Evolutionary conservation across 1,140 invertebrate species (phyloP).

Genomic region (Bathynomus jamesi): DNA sequence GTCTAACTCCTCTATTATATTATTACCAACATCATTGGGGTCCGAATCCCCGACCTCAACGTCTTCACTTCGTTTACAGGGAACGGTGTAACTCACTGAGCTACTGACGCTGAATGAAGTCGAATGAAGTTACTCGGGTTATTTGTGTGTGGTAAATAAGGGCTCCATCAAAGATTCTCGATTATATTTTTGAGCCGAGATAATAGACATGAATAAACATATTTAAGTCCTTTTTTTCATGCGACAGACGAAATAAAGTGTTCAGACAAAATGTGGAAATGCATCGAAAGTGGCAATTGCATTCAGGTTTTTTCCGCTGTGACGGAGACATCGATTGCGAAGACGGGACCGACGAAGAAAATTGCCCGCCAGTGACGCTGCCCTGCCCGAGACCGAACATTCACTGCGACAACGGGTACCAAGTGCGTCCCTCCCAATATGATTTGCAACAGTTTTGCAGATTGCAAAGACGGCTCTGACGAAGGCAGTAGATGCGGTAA

Average conservation of each 20-base stretch:
- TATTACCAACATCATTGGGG: too few species aligned
- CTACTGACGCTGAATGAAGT: too few species aligned
- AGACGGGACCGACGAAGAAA: slow-evolving; percentile 26
- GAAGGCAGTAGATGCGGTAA: slow-evolving; percentile 66
- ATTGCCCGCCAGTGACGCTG: not conserved
- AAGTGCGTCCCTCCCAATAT: slow-evolving; percentile 56
- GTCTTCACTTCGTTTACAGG: too few species aligned
- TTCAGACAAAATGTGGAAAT: not conserved
- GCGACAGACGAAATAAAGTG: not conserved
- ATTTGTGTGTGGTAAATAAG: too few species aligned
- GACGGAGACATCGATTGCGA: slow-evolving; percentile 41
- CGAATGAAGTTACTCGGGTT: too few species aligned
- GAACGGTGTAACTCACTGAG: too few species aligned
- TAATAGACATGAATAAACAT: too few species aligned
- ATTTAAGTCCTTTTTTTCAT: too few species aligned
- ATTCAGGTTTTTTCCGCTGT: slow-evolving; percentile 40
- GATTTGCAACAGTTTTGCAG: slow-evolving; percentile 57
- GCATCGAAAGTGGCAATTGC: slow-evolving; percentile 33
- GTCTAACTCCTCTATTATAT: too few species aligned
- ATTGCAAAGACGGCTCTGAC: slow-evolving; percentile 69
- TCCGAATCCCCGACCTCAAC: too few species aligned
- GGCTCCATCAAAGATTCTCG: too few species aligned
- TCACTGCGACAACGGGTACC: slow-evolving; percentile 56
- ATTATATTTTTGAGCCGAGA: too few species aligned
- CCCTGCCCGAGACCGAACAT: slow-evolving; percentile 55